Evolutionary conservation across 2,113 vertebrate genomes (phyloP).

Genomic region (Triplophysa rosa): DNA sequence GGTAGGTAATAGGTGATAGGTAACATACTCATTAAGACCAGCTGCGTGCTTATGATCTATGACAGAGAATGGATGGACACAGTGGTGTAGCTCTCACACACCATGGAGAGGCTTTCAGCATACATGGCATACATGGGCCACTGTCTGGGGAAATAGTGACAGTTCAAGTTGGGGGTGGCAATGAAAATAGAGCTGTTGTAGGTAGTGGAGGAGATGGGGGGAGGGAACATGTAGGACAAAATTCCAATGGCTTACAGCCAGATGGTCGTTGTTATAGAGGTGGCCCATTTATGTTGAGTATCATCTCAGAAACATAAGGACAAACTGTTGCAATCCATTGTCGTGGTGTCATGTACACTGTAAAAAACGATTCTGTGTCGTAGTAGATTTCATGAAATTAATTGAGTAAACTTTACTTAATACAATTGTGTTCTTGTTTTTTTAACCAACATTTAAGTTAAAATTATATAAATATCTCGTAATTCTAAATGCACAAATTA

Average conservation of each 20-base stretch:
- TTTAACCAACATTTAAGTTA: too few relatives aligned
- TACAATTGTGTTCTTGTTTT: too few relatives aligned
- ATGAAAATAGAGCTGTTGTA: slow-evolving; percentile 20
- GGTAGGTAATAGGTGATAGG: too few relatives aligned
- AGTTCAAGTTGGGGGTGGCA: not conserved
- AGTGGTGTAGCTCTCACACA: not conserved
- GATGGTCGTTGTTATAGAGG: slow-evolving; percentile 35
- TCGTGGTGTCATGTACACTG: too few relatives aligned
- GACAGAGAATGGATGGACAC: not conserved
- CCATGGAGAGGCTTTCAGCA: not conserved
- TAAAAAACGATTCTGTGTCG: too few relatives aligned
- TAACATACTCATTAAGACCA: slow-evolving; percentile 10
- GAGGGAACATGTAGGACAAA: not conserved
- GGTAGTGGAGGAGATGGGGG: slow-evolving; percentile 14
- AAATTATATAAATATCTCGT: too few relatives aligned
- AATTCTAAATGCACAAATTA: too few relatives aligned
- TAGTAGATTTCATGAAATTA: too few relatives aligned
- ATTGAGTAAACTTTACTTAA: too few relatives aligned
- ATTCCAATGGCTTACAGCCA: slow-evolving; percentile 29
- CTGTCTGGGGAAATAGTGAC: slow-evolving; percentile 14
- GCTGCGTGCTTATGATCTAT: slow-evolving; percentile 4
- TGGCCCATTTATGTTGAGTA: slow-evolving; percentile 9
- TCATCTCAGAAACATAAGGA: slow-evolving; percentile 9
- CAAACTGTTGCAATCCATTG: not conserved
- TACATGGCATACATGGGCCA: not conserved